Conservation (phyloP, 2,888 invertebrate genomes). For the Mimumesa dahlbomi region DNA sequence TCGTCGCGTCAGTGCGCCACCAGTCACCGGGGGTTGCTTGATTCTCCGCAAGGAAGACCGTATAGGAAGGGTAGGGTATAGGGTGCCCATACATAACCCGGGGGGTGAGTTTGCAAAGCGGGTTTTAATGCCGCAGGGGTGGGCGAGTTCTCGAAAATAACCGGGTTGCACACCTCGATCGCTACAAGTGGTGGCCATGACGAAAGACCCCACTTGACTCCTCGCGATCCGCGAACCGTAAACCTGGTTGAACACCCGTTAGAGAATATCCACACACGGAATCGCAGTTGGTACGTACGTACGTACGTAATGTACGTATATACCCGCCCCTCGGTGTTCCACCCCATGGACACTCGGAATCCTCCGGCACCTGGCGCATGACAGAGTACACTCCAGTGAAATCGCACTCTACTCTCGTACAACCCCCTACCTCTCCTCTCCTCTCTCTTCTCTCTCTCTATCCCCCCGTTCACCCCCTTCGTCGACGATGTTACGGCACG, state of each 20-base stretch:
- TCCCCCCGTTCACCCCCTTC: slow-evolving; percentile 6
- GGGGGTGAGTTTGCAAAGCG: slow-evolving; percentile 36
- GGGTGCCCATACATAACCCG: no score
- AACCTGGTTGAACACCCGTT: slow-evolving; percentile 55
- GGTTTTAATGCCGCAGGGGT: slow-evolving; percentile 28
- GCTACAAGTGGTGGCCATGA: slow-evolving; percentile 53
- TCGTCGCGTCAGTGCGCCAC: slow-evolving; percentile 13
- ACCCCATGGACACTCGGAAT: slow-evolving; percentile 48
- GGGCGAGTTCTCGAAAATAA: slow-evolving; percentile 40
- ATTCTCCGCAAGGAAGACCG: neutral
- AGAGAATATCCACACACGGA: slow-evolving; percentile 56
- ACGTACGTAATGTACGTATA: no score
- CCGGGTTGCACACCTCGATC: slow-evolving; percentile 39
- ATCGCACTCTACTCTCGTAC: slow-evolving; percentile 48
- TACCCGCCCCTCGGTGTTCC: slow-evolving; percentile 46
- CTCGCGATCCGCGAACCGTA: slow-evolving; percentile 36
- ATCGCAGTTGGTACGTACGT: slow-evolving; percentile 51
- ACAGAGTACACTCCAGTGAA: slow-evolving; percentile 67
- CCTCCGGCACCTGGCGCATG: slow-evolving; percentile 67
- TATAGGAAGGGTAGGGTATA: neutral
- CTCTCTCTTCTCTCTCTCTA: neutral
- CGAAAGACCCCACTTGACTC: slow-evolving; percentile 54
- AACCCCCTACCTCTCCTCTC: slow-evolving; percentile 21
- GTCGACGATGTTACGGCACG: slow-evolving; percentile 57
- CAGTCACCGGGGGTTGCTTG: slow-evolving; percentile 13